Conservation (phyloP, 2,113 vertebrate genomes). For the Brienomyrus brachyistius region DNA sequence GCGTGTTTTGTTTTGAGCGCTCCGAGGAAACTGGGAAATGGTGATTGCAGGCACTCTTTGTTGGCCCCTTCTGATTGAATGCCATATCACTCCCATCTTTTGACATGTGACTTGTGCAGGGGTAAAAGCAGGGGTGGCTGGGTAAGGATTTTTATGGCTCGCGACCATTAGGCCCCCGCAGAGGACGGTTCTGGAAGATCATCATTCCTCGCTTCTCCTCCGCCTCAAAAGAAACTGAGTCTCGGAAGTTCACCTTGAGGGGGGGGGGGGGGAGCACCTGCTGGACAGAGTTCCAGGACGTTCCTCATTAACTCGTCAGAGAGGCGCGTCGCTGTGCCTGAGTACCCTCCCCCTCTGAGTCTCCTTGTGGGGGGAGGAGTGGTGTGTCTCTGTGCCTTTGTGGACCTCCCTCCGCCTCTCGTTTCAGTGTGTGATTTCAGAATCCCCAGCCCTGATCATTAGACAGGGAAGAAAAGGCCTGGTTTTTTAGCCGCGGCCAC, state of each 20-base stretch:
- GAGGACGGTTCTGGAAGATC: not conserved
- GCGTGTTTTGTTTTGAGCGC: not conserved
- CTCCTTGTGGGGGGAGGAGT: not conserved
- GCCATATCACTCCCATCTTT: not conserved
- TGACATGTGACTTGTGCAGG: not conserved
- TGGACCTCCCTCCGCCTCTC: not conserved
- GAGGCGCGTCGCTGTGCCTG: conserved; percentile 14
- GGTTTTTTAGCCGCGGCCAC: not conserved
- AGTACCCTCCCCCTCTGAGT: conserved; percentile 25
- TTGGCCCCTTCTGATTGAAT: not conserved
- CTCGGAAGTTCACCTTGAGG: not conserved
- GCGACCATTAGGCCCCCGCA: not conserved
- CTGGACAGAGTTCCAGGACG: not conserved
- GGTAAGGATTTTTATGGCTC: not conserved
- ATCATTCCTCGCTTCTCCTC: not conserved
- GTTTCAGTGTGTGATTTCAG: conserved; percentile 24
- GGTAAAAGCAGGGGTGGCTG: not conserved
- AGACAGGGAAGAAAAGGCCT: conserved; percentile 31
- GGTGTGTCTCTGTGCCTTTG: not conserved
- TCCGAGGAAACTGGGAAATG: not conserved
- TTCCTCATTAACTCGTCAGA: not conserved
- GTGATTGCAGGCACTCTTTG: not conserved
- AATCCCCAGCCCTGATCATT: conserved; percentile 41
- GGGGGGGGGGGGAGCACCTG: not conserved
- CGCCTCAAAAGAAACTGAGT: not conserved